Base-by-base conservation (phyloP, 2,888 invertebrate species). In the Dryobotodes eremita region DNA sequence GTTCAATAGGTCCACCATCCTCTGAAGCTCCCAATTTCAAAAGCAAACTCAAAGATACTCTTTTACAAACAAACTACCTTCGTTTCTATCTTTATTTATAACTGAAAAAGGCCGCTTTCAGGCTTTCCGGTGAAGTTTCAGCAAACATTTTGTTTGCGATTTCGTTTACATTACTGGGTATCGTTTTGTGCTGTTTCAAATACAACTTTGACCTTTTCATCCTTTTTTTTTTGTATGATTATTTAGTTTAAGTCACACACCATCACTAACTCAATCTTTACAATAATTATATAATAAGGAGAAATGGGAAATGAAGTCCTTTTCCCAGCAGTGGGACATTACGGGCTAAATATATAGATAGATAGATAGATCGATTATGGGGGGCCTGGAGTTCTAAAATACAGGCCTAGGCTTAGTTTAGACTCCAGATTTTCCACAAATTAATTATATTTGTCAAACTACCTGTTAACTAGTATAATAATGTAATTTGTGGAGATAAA, bases 81-180 rank as follows among this genome's bases (percentile, higher is more conserved):
- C 69, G 3, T 17, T 57, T 57, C 23, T 69, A 69, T 69, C 23
- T 69, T 59, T 69, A 57, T 57, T 69, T 69, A 69, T 69, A 36
- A n/a, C 31, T 69, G 17, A 17, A 69, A 20, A 36, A 11, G 10
- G 36, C 69, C n/a, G 23, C 31, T 55, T 69, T n/a, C n/a, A 69
- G 10, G 69, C 69, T 69, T 69, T 57, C 31, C 10, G 31, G 31
- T 23, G 15, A 55, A 69, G 31, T 53, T 69, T 53, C 69, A 69
- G 55, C 31, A 53, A 50, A 46, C 42, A 23, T 31, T 57, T 36
- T 59, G 57, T 59, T 69, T 69, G 55, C 36, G n/a, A 69, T 69
- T 69, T 69, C 69, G 15, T 57, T 69, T 69, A 31, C 57, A 69
- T 69, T 69, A 69, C 23, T 36, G 11, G 31, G 11, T 17, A 57